A percentile compares a stretch with the other conserved stretches of the same genome.
Conservation (phyloP, 2,797 vertebrate species). For the Sphaeramia orbicularis region DNA sequence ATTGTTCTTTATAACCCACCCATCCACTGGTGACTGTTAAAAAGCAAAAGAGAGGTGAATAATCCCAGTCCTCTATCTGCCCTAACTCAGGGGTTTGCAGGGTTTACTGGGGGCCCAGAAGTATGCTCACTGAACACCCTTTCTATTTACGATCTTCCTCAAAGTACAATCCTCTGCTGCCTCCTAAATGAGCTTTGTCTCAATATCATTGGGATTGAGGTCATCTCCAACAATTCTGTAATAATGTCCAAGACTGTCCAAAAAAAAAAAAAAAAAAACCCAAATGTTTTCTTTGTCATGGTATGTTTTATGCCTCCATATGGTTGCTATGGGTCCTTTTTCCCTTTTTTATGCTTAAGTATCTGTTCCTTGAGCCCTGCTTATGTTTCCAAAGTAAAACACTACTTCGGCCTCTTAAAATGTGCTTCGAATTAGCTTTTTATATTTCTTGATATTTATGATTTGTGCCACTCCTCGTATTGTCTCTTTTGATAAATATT, state of each 20-base stretch:
- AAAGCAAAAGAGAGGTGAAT: conserved; percentile 48
- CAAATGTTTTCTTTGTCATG: conserved; percentile 53
- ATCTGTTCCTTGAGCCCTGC: conserved; percentile 61
- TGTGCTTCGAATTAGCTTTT: conserved; percentile 85
- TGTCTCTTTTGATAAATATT: conserved; percentile 89
- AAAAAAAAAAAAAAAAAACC: conserved; percentile 30
- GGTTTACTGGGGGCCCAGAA: conserved; percentile 65
- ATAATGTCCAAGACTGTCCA: conserved; percentile 59
- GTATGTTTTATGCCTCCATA: conserved; percentile 74
- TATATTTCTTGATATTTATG: conserved; percentile 87
- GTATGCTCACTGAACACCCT: conserved; percentile 65
- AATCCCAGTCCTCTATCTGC: conserved; percentile 67
- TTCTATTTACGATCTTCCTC: conserved; percentile 72
- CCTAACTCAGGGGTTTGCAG: conserved; percentile 67
- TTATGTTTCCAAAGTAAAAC: conserved; percentile 69
- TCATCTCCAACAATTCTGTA: conserved; percentile 71
- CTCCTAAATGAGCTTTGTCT: conserved; percentile 61
- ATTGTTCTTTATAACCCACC: conserved; percentile 63
- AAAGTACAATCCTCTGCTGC: conserved; percentile 47
- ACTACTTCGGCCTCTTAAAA: conserved; percentile 69
- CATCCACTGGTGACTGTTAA: conserved; percentile 59
- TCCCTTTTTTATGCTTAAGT: conserved; percentile 50
- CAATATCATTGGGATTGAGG: conserved; percentile 60
- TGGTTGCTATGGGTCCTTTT: conserved; percentile 63
- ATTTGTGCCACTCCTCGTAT: conserved; percentile 87